Percentiles rank a stretch among this genome's conserved stretches.
Conservation (phyloP, 1,140 invertebrate genomes). For the Steinernema feltiae region DNA sequence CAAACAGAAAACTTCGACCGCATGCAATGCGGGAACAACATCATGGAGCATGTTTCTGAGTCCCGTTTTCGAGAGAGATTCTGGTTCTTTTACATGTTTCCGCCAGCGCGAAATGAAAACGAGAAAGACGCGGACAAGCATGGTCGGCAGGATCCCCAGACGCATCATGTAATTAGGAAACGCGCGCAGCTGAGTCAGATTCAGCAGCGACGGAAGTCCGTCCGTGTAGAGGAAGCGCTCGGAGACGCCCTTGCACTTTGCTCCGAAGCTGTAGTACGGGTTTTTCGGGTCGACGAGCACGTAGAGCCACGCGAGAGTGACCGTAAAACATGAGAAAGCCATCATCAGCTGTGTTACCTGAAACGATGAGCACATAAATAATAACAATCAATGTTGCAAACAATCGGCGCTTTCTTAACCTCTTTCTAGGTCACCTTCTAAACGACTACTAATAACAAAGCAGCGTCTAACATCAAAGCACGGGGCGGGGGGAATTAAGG, state of each 20-base stretch:
- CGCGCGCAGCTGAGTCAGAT: not conserved
- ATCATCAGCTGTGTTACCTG: not conserved
- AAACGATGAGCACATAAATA: not conserved
- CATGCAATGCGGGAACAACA: not conserved
- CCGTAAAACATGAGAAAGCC: not conserved
- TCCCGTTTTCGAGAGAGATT: not conserved
- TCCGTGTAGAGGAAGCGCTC: not conserved
- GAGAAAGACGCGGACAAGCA: not conserved
- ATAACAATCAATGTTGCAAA: not conserved
- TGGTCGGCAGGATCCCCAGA: not conserved
- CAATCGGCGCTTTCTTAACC: not conserved
- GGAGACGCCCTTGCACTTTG: not conserved
- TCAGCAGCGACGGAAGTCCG: not conserved
- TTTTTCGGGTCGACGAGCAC: not conserved
- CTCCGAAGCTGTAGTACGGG: not conserved
- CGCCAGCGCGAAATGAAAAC: not conserved
- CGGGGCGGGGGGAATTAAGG: too few relatives aligned
- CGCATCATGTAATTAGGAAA: conserved; percentile 7
- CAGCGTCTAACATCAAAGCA: too few relatives aligned
- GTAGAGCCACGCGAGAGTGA: not conserved
- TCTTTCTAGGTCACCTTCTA: not conserved
- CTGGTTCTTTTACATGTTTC: not conserved
- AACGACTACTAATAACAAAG: too few relatives aligned
- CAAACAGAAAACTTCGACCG: not conserved
- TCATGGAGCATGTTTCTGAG: not conserved